Base-by-base conservation (phyloP, 1,140 invertebrate genomes). In the Protaetia brevitarsis region DNA sequence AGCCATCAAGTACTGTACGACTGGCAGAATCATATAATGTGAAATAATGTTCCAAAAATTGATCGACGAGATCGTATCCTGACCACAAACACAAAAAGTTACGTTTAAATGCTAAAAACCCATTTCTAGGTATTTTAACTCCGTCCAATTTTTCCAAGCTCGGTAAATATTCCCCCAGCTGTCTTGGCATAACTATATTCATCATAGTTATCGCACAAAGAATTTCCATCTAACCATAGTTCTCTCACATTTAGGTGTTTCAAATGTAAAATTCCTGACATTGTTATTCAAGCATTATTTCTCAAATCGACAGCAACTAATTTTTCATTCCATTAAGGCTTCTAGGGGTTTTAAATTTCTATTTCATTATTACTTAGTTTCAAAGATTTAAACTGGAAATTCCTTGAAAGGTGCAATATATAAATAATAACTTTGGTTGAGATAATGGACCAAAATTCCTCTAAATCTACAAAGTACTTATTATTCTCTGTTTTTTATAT, bases 31-130 rank as follows among this genome's bases (percentile, higher is more conserved):
- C 95, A 75, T 90, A 97, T 31, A 95, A 84, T 0, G 82, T 84
- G 69, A 91, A 95, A 79, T 91, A 96, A 76, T 93, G 88, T 64
- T 92, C 86, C 6, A 94, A 74, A 77, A 95, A 94, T 63, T 87
- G 85, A 37, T 86, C 82, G 0, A 91, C 88, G 19, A 94, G 81
- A 36, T 83, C 82, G 66, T 86, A 83, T 0, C 85, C 88, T 37
- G 85, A 81, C 0, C 78, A 75, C 67, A 88, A 84, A 34, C 86
- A 84, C 57, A 89, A 79, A 74, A 86, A 94, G 0, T 89, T 87
- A 51, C 86, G 85, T 72, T 87, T 83, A 2, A 83, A 82, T 1
- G 84, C 75, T 29, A 87, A 87, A 3, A 93, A 75, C 29, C 83
- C 79, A 36, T 71, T 69, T 8, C 82, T 77, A 67, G 87, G 86